phyloP scores from a whole-genome alignment of 2,888 invertebrate genomes.

The Aspidiotus destructor region DNA sequence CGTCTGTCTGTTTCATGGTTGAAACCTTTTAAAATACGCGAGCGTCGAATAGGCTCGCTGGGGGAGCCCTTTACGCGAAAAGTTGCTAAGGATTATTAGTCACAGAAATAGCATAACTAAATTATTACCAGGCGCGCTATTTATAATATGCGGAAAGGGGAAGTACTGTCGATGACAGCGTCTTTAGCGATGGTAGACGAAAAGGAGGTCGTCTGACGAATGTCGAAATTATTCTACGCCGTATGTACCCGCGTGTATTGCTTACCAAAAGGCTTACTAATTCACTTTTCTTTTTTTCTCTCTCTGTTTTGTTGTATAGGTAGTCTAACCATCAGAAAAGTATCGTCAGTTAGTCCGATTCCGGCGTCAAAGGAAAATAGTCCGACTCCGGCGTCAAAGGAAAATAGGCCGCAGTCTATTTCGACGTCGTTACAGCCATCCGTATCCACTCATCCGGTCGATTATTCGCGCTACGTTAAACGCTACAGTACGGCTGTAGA shows the following conservation, averaged over 20 bases:
- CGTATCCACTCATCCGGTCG: constrained; percentile 40
- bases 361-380: constrained; percentile 27
- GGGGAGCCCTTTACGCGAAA: background rate
- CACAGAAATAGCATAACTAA: background rate
- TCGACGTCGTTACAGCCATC: constrained; percentile 20
- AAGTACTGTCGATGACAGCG: too few relatives aligned
- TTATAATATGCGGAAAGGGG: too few relatives aligned
- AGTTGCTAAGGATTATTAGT: constrained; percentile 9
- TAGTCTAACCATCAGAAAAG: constrained; percentile 25
- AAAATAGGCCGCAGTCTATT: constrained; percentile 25
- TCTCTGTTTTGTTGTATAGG: constrained; percentile 1
- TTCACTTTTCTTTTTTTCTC: too few relatives aligned
- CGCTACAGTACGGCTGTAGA: constrained; percentile 71
- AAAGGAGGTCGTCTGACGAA: too few relatives aligned
- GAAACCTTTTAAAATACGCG: too few relatives aligned
- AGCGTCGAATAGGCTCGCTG: too few relatives aligned
- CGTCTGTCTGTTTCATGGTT: too few relatives aligned
- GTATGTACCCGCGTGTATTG: too few relatives aligned
- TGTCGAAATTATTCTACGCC: too few relatives aligned
- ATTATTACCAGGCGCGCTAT: too few relatives aligned
- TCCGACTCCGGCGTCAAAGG: constrained; percentile 25
- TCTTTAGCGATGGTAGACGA: too few relatives aligned
- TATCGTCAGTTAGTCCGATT: constrained; percentile 25
- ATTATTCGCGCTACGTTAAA: constrained; percentile 82
- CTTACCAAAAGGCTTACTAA: too few relatives aligned